phyloP scores from a whole-genome alignment of 1,140 invertebrate species.

The Babylonia areolata region DNA sequence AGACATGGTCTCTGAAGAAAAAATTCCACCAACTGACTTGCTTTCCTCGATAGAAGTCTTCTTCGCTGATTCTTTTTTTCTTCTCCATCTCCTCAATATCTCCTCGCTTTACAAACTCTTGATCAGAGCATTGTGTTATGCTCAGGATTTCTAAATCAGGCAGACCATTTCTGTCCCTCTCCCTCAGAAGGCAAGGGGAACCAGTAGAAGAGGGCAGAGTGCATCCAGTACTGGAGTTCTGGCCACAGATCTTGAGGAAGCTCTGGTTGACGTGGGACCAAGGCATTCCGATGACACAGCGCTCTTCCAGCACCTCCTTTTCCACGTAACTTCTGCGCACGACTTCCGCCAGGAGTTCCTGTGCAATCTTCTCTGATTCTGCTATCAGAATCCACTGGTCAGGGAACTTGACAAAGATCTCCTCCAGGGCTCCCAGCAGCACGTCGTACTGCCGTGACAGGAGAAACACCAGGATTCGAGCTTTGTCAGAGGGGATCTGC shows the following conservation, averaged over 20 bases:
- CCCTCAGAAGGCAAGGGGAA: slow-evolving; percentile 35
- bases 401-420: slow-evolving; percentile 48
- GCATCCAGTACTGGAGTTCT: slow-evolving; percentile 18
- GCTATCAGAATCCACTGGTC: slow-evolving; percentile 59
- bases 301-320: slow-evolving; percentile 40
- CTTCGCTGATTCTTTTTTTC: slow-evolving; percentile 38
- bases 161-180: slow-evolving; percentile 43
- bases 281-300: slow-evolving; percentile 53
- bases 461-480: slow-evolving; percentile 52
- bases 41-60: slow-evolving; percentile 50
- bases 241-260: slow-evolving; percentile 34
- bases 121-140: slow-evolving; percentile 43
- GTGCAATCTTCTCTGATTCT: slow-evolving; percentile 45
- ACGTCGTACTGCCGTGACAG: slow-evolving; percentile 54
- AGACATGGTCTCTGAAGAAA: slow-evolving; percentile 52
- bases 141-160: slow-evolving; percentile 49
- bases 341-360: slow-evolving; percentile 44
- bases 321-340: slow-evolving; percentile 41
- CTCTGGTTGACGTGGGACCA: slow-evolving; percentile 53
- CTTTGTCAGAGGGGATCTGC: slow-evolving; percentile 50
- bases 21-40: slow-evolving; percentile 58
- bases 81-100: slow-evolving; percentile 21
- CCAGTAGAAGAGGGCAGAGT: slow-evolving; percentile 49
- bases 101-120: slow-evolving; percentile 15
- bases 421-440: slow-evolving; percentile 52